A percentile compares a stretch with the other conserved stretches of the same genome.
phyloP scores from a whole-genome alignment of 2,113 vertebrate species.

The Antechinus stuartii region DNA sequence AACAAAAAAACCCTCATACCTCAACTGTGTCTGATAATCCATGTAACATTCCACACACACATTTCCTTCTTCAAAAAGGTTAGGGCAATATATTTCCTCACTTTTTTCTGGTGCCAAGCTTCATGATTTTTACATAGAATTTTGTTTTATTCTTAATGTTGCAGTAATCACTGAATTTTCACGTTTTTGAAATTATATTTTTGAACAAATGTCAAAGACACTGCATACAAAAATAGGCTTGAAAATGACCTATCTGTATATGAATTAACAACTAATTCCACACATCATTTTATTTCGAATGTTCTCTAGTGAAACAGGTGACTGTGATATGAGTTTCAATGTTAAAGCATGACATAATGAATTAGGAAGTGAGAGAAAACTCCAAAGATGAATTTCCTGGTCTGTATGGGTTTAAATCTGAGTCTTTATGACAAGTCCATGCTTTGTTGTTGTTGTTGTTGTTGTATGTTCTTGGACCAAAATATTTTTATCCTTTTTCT shows the following conservation, averaged over 20 bases:
- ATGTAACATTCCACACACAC: not conserved
- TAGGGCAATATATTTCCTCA: not conserved
- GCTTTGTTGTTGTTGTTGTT: not conserved
- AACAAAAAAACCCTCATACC: not conserved
- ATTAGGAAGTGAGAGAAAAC: not conserved
- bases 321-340: not conserved
- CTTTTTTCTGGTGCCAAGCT: not conserved
- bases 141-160: not conserved
- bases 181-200: not conserved
- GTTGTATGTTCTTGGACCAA: not conserved
- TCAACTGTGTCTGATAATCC: not conserved
- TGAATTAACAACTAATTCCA: not conserved
- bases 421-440: not conserved
- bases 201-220: not conserved
- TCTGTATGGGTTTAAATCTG: constrained; percentile 3
- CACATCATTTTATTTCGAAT: constrained; percentile 11
- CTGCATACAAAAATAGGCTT: constrained; percentile 2
- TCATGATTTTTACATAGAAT: not conserved
- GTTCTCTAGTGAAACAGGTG: not conserved
- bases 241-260: not conserved
- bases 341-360: not conserved
- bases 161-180: not conserved
- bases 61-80: not conserved
- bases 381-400: not conserved
- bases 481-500: not conserved